Evolutionary conservation across 2,113 vertebrate genomes (phyloP).

Genomic region (Hipposideros armiger): DNA sequence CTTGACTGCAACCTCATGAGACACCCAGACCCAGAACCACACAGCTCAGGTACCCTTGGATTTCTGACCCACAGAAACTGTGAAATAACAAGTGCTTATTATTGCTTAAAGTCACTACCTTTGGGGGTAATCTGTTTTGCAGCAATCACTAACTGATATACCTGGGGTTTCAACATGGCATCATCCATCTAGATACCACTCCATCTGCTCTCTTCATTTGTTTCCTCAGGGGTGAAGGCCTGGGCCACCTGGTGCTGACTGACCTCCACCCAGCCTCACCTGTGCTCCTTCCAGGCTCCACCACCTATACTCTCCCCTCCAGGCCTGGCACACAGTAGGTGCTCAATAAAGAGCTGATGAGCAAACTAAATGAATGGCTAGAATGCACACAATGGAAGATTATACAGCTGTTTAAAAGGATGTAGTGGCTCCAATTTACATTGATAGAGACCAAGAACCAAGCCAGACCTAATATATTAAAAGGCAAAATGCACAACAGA

Average conservation of each 20-base stretch:
- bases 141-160: neutral
- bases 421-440: accelerated
- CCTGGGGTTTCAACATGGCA: neutral
- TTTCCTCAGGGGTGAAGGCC: neutral
- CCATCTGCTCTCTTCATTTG: neutral
- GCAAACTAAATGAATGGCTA: neutral
- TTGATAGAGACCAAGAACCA: neutral
- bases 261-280: neutral
- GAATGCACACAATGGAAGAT: accelerated
- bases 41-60: neutral
- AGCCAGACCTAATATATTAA: neutral
- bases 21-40: neutral
- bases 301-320: neutral
- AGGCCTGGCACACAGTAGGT: no score
- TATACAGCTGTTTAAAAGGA: neutral
- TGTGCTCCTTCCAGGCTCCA: neutral
- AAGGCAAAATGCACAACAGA: neutral
- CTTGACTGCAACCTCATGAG: accelerated
- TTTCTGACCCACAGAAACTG: neutral
- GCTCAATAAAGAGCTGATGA: neutral
- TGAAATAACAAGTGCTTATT: neutral
- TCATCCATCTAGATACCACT: neutral
- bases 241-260: neutral
- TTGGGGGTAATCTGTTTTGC: neutral
- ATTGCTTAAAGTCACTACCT: neutral